phyloP scores from a whole-genome alignment of 2,888 invertebrate genomes.

The Leistus spinibarbis region DNA sequence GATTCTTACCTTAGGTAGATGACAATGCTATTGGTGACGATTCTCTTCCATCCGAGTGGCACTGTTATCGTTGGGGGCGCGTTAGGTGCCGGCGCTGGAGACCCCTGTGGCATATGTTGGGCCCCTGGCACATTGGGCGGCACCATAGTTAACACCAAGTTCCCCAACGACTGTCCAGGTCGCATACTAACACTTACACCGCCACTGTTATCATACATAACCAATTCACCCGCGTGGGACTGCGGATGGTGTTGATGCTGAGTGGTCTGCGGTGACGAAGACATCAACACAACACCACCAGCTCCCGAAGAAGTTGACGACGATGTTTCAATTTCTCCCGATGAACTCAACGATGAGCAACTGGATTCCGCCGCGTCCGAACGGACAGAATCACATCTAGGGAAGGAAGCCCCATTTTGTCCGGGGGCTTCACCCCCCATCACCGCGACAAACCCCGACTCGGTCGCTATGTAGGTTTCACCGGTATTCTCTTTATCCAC shows the following conservation, averaged over 20 bases:
- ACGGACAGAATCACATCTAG: constrained; percentile 64
- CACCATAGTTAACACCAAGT: constrained; percentile 53
- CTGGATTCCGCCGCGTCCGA: constrained; percentile 67
- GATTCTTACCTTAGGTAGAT: constrained; percentile 74
- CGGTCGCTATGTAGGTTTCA: constrained; percentile 40
- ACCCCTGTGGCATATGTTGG: constrained; percentile 50
- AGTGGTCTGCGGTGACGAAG: constrained; percentile 6
- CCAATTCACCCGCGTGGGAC: constrained; percentile 41
- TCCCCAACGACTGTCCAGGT: constrained; percentile 48
- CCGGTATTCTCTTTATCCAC: neutral
- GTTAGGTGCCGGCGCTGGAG: constrained; percentile 49
- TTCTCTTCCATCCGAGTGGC: constrained; percentile 80
- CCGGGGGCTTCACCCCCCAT: constrained; percentile 53
- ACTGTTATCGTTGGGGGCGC: constrained; percentile 57
- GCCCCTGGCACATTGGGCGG: constrained; percentile 44
- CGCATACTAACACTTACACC: constrained; percentile 55
- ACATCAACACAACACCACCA: constrained; percentile 43
- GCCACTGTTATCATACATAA: constrained; percentile 59
- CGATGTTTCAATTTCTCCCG: constrained; percentile 51
- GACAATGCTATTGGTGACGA: constrained; percentile 72
- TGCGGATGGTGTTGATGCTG: neutral
- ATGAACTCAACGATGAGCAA: constrained; percentile 61
- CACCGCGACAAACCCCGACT: constrained; percentile 52
- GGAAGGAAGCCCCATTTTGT: constrained; percentile 40
- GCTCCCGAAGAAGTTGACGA: constrained; percentile 47